Evolutionary conservation across 1,140 invertebrate species (phyloP).

Genomic region (Plodia interpunctella): DNA sequence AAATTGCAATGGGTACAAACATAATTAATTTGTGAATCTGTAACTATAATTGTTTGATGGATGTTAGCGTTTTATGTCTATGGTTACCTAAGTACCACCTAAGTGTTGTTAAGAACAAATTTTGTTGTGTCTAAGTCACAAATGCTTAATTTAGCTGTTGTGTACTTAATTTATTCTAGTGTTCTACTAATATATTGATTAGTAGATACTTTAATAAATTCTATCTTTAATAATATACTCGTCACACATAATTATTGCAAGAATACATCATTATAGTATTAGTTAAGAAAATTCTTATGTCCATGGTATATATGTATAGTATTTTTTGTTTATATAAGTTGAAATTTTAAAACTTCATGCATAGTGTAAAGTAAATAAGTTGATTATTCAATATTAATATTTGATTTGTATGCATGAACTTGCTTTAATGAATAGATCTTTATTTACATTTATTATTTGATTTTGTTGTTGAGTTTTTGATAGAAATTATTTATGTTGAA

Average conservation of each 20-base stretch:
- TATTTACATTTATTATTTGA: background rate
- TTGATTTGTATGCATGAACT: background rate
- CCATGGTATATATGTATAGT: no score
- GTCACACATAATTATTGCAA: no score
- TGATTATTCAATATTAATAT: background rate
- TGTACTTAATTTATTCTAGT: background rate
- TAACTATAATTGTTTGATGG: constrained; percentile 21
- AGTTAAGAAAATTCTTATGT: no score
- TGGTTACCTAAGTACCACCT: constrained; percentile 43
- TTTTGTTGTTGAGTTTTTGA: background rate
- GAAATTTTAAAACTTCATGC: background rate
- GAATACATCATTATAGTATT: no score
- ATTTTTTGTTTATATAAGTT: no score
- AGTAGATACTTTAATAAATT: background rate
- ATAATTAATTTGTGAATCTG: constrained; percentile 6
- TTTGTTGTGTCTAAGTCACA: constrained; percentile 52
- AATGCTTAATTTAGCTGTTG: constrained; percentile 18
- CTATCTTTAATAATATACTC: background rate
- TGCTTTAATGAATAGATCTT: background rate
- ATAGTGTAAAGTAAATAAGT: background rate
- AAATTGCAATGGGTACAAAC: constrained; percentile 39
- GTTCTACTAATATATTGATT: no score
- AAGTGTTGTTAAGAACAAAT: constrained; percentile 48
- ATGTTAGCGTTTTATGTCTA: constrained; percentile 16
- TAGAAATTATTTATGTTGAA: background rate